Evolutionary conservation across 1,140 invertebrate species (phyloP).

Genomic region (Ceratina calcarata): DNA sequence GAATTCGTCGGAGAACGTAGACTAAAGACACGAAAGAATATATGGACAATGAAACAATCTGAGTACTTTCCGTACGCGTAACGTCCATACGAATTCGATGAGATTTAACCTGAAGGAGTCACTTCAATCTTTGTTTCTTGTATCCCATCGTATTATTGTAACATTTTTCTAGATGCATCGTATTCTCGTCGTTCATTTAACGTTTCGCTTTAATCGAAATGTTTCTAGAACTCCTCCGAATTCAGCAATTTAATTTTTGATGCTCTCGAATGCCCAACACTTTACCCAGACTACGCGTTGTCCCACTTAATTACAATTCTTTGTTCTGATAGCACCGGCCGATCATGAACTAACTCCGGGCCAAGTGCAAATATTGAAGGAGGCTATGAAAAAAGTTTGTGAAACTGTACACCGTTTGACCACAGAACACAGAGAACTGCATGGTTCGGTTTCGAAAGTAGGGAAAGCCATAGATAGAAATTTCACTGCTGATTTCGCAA

Average conservation of each 20-base stretch:
- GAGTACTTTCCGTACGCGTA: too few relatives aligned
- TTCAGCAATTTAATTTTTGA: neutral
- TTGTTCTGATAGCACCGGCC: constrained; percentile 80
- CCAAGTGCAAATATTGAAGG: constrained; percentile 85
- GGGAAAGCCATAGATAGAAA: constrained; percentile 98
- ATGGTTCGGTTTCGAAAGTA: constrained; percentile 96
- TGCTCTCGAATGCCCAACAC: neutral
- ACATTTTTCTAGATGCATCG: too few relatives aligned
- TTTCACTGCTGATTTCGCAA: constrained; percentile 94
- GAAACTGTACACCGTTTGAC: constrained; percentile 88
- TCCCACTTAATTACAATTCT: neutral
- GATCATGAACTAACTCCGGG: constrained; percentile 84
- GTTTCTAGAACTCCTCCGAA: too few relatives aligned
- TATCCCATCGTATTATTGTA: too few relatives aligned
- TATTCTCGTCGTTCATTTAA: too few relatives aligned
- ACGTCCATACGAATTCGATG: too few relatives aligned
- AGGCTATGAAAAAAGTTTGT: constrained; percentile 86
- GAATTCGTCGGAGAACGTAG: neutral
- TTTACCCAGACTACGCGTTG: neutral
- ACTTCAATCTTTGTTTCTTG: too few relatives aligned
- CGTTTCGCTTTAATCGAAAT: too few relatives aligned
- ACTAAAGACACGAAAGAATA: too few relatives aligned
- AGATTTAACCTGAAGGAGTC: too few relatives aligned
- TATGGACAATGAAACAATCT: too few relatives aligned
- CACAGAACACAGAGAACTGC: constrained; percentile 88